Conservation (phyloP, 2,888 invertebrate species). For the Eristalis intricaria region DNA sequence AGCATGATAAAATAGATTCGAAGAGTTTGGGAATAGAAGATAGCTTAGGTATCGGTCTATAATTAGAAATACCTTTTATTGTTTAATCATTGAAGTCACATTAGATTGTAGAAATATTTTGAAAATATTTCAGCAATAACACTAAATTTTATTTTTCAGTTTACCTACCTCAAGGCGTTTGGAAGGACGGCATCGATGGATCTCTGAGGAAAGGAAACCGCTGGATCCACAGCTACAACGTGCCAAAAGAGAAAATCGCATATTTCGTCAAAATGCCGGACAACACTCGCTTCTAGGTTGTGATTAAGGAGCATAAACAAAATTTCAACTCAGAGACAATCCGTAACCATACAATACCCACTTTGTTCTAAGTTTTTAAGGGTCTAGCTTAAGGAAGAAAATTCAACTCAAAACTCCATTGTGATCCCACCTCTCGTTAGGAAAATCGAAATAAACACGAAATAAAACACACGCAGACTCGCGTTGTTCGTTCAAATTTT, state of each 20-base stretch:
- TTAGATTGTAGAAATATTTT: too few species aligned
- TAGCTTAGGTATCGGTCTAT: too few species aligned
- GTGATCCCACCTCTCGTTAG: constrained; percentile 68
- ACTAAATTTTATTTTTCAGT: constrained; percentile 82
- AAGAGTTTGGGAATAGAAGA: too few species aligned
- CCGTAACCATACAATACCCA: not conserved
- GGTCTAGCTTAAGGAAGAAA: constrained; percentile 10
- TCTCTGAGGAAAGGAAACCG: constrained; percentile 92
- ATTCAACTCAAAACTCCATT: constrained; percentile 69
- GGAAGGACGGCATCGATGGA: constrained; percentile 95
- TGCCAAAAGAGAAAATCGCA: constrained; percentile 89
- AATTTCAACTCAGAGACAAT: constrained; percentile 43
- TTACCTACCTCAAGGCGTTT: constrained; percentile 94
- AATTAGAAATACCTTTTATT: too few species aligned
- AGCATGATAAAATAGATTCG: too few species aligned
- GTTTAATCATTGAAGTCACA: too few species aligned
- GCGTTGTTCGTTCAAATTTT: not conserved
- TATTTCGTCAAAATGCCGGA: constrained; percentile 93
- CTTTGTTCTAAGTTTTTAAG: not conserved
- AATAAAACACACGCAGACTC: constrained; percentile 20
- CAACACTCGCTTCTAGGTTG: constrained; percentile 87
- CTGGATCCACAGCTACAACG: constrained; percentile 94
- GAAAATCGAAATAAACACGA: constrained; percentile 44
- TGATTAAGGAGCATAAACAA: constrained; percentile 48
- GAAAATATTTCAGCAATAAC: not conserved